Percentiles rank a stretch among this genome's conserved stretches.
Conservation (phyloP, 2,797 vertebrate species). For the Eospalax fontanierii region DNA sequence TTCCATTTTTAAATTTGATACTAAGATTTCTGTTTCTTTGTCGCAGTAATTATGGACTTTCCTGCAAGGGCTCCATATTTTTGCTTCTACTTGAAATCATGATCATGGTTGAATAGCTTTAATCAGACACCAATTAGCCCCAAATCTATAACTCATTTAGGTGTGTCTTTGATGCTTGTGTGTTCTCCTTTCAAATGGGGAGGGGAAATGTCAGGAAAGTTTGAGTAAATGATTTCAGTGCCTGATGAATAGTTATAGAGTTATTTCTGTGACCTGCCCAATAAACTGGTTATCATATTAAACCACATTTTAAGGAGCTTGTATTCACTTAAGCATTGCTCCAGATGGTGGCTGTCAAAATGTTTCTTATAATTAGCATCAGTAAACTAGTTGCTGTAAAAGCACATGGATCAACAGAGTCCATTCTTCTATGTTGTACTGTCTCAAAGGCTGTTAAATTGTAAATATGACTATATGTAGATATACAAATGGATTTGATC, state of each 20-base stretch:
- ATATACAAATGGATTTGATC: conserved; percentile 14
- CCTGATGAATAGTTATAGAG: conserved; percentile 71
- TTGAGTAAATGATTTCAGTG: conserved; percentile 76
- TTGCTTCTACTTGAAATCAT: conserved; percentile 68
- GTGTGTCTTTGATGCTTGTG: conserved; percentile 49
- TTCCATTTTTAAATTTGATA: conserved; percentile 73
- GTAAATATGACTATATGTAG: conserved; percentile 52
- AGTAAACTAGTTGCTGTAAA: conserved; percentile 79
- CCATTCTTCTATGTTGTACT: conserved; percentile 35
- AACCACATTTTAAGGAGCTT: conserved; percentile 82
- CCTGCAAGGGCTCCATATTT: conserved; percentile 65
- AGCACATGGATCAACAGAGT: conserved; percentile 59
- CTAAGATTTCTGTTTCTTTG: conserved; percentile 57
- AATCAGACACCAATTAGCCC: conserved; percentile 74
- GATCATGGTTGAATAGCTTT: conserved; percentile 76
- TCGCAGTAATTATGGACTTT: conserved; percentile 77
- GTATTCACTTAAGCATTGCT: conserved; percentile 82
- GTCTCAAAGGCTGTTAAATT: conserved; percentile 59
- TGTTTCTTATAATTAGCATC: conserved; percentile 84
- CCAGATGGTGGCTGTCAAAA: conserved; percentile 86
- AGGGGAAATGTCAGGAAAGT: conserved; percentile 77
- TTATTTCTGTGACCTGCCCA: conserved; percentile 79
- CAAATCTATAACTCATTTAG: conserved; percentile 76
- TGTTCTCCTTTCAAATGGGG: conserved; percentile 64
- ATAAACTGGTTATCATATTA: conserved; percentile 83